Base-by-base conservation (phyloP, 2,797 vertebrate genomes). In the Leuciscus waleckii region DNA sequence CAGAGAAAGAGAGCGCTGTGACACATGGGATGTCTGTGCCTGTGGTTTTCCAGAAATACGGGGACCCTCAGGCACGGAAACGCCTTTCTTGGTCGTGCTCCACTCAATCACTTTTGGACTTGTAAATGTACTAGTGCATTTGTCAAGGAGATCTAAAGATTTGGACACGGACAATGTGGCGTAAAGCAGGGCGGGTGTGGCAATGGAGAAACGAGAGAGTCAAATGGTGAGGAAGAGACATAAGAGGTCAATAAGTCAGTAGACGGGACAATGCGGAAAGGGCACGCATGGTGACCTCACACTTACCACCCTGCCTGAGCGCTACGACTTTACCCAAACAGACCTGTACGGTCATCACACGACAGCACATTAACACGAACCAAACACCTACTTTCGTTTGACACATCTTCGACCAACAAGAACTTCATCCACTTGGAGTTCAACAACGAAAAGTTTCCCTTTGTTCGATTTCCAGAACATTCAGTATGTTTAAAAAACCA, bases 71-170 rank as follows among this genome's bases (percentile, higher is more conserved):
- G 58, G 86, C 77, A 51, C 63, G 67, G 79, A 83, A 78, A 85
- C 56, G 56, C 83, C 41, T 85, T 83, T 85, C 81, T 85, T 73
- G 56, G 61, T 71, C 54, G 5, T 23, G 63, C 71, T 77, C 58
- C 29, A n/a, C 32, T 81, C 68, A 69, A 29, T 79, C 83, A 41
- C 56, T 81, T 76, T 58, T 23, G 35, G 70, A 58, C 81, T 69
- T 58, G 77, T 80, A 86, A 79, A 76, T 51, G 85, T 84, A 86
- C 87, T 32, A 69, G 73, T 32, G 56, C 63, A 54, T 83, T 83
- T 88, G 82, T 82, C 54, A 79, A 69, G 69, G 21, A 68, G 79
- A 81, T 58, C 69, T 56, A 41, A 86, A 75, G 85, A 86, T 63
- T 23, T 41, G 69, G 9, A 39, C 67, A 10, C 16, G 74, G 73